These are phyloP conservation scores for Liparis tanakae DNA, from an alignment of 2,797 vertebrate genomes.

Conservation along the genomic window DNA sequence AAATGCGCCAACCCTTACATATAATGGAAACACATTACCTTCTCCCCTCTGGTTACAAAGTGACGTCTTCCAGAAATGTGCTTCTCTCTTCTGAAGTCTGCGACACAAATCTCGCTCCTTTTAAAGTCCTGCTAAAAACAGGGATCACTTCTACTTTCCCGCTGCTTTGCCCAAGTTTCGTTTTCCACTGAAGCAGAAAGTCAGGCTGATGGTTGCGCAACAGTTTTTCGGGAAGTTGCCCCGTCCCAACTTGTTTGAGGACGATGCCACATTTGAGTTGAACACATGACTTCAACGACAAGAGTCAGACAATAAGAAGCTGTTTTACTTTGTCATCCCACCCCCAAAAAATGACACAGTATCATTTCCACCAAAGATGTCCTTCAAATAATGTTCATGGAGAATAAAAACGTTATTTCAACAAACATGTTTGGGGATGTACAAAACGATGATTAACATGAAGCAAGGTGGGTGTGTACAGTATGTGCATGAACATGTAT, in stretches of 20 bases:
- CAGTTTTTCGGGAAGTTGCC: accelerated
- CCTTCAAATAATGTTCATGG: conserved; percentile 38
- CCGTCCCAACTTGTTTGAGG: neutral
- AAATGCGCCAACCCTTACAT: neutral
- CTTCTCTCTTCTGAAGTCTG: neutral
- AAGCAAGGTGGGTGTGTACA: conserved; percentile 26
- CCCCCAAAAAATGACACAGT: conserved; percentile 31
- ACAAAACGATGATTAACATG: conserved; percentile 28
- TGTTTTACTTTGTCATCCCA: conserved; percentile 60
- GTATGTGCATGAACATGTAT: conserved; percentile 53
- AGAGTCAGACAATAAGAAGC: conserved; percentile 21
- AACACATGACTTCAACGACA: neutral
- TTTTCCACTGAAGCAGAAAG: conserved; percentile 12
- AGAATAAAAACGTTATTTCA: conserved; percentile 42
- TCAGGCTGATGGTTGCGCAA: conserved; percentile 23
- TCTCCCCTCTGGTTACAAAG: neutral
- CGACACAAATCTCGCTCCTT: neutral
- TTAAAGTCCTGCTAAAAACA: neutral
- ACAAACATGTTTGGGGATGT: conserved; percentile 7
- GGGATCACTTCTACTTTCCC: neutral
- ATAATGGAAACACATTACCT: conserved; percentile 42
- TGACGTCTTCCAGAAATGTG: neutral
- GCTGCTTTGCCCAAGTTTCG: conserved; percentile 35
- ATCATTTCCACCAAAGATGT: conserved; percentile 20
- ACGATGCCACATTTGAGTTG: neutral